Conservation (phyloP, 1,140 invertebrate genomes). For the Papilio xuthus region DNA sequence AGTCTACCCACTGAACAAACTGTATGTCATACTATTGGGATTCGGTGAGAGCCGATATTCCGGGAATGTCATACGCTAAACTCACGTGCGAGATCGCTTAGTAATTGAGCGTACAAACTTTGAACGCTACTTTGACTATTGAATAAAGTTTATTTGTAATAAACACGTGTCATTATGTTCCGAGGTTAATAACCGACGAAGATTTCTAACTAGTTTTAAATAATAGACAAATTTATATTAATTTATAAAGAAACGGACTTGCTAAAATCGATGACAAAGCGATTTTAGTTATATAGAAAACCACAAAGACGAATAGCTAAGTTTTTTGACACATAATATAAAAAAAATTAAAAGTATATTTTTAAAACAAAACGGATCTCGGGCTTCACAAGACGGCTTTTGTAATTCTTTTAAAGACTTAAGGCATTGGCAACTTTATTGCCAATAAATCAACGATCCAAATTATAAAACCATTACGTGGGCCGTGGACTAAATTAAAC, state of each 20-base stretch:
- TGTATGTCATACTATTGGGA: conserved; percentile 59
- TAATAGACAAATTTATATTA: background rate
- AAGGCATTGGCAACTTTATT: background rate
- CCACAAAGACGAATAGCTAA: no score
- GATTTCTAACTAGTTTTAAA: background rate
- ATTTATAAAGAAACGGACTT: background rate
- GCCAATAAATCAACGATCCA: conserved; percentile 1
- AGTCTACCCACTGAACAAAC: conserved; percentile 69
- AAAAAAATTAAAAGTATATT: background rate
- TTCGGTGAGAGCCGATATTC: conserved; percentile 50
- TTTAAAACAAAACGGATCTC: background rate
- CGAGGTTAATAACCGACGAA: background rate
- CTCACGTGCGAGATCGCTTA: conserved; percentile 4
- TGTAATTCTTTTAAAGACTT: background rate
- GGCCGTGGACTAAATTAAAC: conserved; percentile 20
- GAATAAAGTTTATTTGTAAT: background rate
- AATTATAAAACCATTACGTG: conserved; percentile 26
- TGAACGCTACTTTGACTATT: background rate
- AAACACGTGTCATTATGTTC: background rate
- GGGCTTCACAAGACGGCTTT: background rate
- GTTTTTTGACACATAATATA: background rate
- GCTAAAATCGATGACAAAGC: background rate
- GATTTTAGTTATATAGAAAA: background rate
- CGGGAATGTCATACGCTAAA: conserved; percentile 31
- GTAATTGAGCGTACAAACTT: conserved; percentile 12